Conservation (phyloP, 2,113 vertebrate genomes). For the Hydrolagus affinis region DNA sequence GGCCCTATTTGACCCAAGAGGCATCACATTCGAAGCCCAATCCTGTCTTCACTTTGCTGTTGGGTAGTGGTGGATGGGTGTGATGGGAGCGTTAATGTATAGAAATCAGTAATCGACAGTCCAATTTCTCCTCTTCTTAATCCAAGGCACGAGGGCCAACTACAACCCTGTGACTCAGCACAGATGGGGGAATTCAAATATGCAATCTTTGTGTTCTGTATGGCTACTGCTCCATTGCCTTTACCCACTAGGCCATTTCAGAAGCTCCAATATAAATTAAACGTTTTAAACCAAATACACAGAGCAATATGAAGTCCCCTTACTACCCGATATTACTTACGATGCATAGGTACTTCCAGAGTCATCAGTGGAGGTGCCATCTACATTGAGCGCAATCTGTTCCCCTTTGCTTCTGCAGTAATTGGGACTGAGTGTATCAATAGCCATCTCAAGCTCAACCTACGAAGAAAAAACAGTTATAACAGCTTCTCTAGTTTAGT, state of each 20-base stretch:
- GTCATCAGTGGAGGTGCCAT: constrained; percentile 74
- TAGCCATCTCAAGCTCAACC: constrained; percentile 80
- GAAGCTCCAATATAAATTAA: neutral
- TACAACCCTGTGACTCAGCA: too few species aligned
- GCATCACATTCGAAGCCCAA: too few species aligned
- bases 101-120: too few species aligned
- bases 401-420: constrained; percentile 97
- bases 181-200: too few species aligned
- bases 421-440: constrained; percentile 83
- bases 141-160: too few species aligned
- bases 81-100: too few species aligned
- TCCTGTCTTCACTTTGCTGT: too few species aligned
- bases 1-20: too few species aligned
- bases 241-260: neutral
- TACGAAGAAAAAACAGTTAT: constrained; percentile 38
- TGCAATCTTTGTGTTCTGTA: too few species aligned
- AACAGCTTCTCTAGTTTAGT: neutral
- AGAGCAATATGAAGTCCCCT: too few species aligned
- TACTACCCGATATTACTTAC: constrained; percentile 54
- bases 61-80: too few species aligned
- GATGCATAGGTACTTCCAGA: constrained; percentile 72
- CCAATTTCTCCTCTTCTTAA: too few species aligned
- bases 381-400: constrained; percentile 91
- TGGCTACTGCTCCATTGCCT: neutral
- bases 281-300: neutral